phyloP scores from a whole-genome alignment of 2,888 invertebrate species.

The Eulithis prunata region DNA sequence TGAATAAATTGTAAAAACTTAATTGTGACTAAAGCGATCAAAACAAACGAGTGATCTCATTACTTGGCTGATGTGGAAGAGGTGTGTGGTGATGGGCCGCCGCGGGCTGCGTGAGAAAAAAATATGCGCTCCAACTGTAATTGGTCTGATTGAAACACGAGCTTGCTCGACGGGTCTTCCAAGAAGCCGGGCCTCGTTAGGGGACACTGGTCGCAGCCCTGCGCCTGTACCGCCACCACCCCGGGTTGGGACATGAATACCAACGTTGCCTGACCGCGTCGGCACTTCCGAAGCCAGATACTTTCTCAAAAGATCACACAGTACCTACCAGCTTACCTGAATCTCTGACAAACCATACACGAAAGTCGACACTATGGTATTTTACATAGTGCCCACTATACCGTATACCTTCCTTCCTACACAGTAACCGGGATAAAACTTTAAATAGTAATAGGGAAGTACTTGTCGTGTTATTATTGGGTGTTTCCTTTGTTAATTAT shows the following conservation, averaged over 20 bases:
- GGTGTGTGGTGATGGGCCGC: conserved; percentile 30
- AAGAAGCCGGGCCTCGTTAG: conserved; percentile 72
- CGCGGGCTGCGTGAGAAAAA: conserved; percentile 43
- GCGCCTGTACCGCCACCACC: conserved; percentile 41
- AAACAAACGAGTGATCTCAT: conserved; percentile 49
- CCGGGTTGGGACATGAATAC: conserved; percentile 29
- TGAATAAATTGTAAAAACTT: background rate
- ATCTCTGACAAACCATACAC: background rate
- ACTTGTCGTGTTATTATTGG: background rate
- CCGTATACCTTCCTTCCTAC: background rate
- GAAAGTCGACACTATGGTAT: background rate
- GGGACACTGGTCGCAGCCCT: conserved; percentile 68
- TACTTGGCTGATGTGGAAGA: conserved; percentile 39
- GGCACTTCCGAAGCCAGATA: conserved; percentile 11
- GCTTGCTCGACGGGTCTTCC: conserved; percentile 70
- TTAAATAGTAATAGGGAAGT: background rate
- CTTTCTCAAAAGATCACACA: background rate
- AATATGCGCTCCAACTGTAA: conserved; percentile 69
- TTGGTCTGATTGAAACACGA: conserved; percentile 82
- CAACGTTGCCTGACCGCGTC: conserved; percentile 11
- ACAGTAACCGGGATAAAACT: background rate
- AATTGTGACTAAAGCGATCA: conserved; percentile 20
- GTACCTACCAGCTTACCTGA: background rate
- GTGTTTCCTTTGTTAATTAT: background rate
- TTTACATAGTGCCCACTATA: too few relatives aligned